Conservation (phyloP, 1,140 invertebrate genomes). For the Philaenus spumarius region DNA sequence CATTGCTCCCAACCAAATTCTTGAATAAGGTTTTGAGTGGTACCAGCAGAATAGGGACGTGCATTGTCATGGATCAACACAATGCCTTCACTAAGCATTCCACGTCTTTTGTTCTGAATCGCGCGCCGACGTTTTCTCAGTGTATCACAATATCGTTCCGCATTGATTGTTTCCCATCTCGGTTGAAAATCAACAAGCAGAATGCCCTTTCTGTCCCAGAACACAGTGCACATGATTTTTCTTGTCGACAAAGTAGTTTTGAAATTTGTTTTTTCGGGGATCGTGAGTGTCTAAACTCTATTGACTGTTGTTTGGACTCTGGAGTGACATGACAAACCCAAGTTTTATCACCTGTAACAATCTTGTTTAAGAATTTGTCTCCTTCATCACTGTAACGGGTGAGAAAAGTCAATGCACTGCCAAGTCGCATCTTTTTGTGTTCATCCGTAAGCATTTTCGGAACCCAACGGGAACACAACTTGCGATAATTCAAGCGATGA, state of each 20-base stretch:
- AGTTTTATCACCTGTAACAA: conserved; percentile 9
- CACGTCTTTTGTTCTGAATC: conserved; percentile 22
- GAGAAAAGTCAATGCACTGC: conserved; percentile 12
- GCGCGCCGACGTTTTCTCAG: conserved; percentile 21
- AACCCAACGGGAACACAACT: not conserved
- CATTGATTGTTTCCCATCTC: conserved; percentile 28
- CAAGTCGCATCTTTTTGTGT: too few relatives aligned
- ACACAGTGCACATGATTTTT: conserved; percentile 4
- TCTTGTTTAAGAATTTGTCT: conserved; percentile 8
- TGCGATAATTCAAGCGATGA: conserved; percentile 2
- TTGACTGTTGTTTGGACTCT: conserved; percentile 2
- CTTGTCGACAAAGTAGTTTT: not conserved
- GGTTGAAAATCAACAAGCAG: conserved; percentile 18
- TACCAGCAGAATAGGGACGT: conserved; percentile 29
- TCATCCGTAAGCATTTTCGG: conserved; percentile 2
- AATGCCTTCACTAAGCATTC: conserved; percentile 23
- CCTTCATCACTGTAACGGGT: conserved; percentile 15
- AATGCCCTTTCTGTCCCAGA: conserved; percentile 8
- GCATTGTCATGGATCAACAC: conserved; percentile 39
- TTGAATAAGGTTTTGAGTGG: not conserved
- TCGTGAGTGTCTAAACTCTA: not conserved
- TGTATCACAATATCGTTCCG: conserved; percentile 24
- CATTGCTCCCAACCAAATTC: not conserved
- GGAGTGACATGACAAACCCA: not conserved
- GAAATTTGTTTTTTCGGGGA: not conserved